Conservation (phyloP, 37 sponge, comb jelly and placozoan species). For the Hormiphora californensis region DNA sequence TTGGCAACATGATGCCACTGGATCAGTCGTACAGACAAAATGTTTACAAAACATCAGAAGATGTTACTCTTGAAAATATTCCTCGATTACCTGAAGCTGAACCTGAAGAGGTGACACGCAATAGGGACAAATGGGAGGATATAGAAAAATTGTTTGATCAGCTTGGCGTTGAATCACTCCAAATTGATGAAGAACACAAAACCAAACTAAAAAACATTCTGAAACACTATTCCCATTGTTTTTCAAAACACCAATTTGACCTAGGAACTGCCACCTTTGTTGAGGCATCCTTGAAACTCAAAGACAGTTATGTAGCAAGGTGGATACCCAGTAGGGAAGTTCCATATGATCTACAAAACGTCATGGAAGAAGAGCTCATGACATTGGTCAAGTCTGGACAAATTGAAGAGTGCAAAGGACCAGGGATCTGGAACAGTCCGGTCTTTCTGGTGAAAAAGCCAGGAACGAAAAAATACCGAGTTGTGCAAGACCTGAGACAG, state of each 20-base stretch:
- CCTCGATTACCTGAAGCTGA: background rate
- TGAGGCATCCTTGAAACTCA: background rate
- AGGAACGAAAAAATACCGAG: too few relatives aligned
- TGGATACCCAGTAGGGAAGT: conserved; percentile 25
- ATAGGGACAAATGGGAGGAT: conserved; percentile 17
- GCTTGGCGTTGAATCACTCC: background rate
- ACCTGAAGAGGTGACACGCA: background rate
- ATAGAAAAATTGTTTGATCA: background rate
- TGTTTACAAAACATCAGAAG: too few relatives aligned
- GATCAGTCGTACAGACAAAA: background rate
- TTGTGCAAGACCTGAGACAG: background rate
- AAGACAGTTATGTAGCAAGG: background rate
- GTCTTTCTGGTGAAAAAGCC: background rate
- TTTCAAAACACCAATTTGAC: conserved; percentile 6
- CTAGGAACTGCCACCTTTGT: conserved; percentile 15
- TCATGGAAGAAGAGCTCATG: conserved; percentile 29
- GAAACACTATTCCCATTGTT: conserved; percentile 16
- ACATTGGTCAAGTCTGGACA: background rate
- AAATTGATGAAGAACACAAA: background rate
- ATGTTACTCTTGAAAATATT: too few relatives aligned
- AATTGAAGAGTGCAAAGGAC: background rate
- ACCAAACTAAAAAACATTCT: background rate
- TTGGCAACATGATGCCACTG: background rate
- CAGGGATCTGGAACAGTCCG: conserved; percentile 1
- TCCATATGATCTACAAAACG: background rate